Evolutionary conservation across 2,113 vertebrate species (phyloP), one percentile per base, ranked within the genome.

Genomic region (Oncorhynchus kisutch): DNA sequence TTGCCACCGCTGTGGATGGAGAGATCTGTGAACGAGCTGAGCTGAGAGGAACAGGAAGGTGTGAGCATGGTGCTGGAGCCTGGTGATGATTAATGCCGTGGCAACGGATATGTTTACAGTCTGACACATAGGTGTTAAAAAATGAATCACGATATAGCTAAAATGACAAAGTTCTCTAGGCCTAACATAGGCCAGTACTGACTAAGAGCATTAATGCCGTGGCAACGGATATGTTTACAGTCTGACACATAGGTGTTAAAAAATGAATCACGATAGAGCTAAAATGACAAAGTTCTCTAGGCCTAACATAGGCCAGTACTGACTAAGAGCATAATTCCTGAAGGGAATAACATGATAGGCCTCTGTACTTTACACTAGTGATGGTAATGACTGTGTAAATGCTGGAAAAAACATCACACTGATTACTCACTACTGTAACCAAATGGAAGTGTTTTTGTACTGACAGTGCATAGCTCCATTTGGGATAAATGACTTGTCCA

Each of bases 161-260:
- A 16, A 3, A n/a, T 54, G 69, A 79, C 73, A 68, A 78, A 73
- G 68, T 62, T 39, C 75, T 67, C 1, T 34, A 51, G 48, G 71
- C 79, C 77, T 49, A 84, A 81, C 76, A 71, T 29, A 80, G 29
- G 48, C 73, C 9, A 74, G 14, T 25, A 31, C 62, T 60, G 18
- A 22, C 39, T 45, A 45, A 62, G n/a, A 62, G 12, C 12, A 3
- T 54, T n/a, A n/a, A n/a, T n/a, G n/a, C n/a, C n/a, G n/a, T 45
- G 39, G 9, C 39, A 45, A 45, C 39, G 74, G 69, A 78, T 67
- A 67, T 71, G 72, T 84, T 81, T 78, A 64, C 67, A 73, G 67
- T 77, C 64, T 81, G 85, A 74, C 65, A 77, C 73, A 59, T 4
- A 45, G 49, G 76, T 75, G 77, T 69, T 67, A 80, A 76, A 45